Conservation (phyloP, 2,113 vertebrate genomes). For the Setophaga coronata region DNA sequence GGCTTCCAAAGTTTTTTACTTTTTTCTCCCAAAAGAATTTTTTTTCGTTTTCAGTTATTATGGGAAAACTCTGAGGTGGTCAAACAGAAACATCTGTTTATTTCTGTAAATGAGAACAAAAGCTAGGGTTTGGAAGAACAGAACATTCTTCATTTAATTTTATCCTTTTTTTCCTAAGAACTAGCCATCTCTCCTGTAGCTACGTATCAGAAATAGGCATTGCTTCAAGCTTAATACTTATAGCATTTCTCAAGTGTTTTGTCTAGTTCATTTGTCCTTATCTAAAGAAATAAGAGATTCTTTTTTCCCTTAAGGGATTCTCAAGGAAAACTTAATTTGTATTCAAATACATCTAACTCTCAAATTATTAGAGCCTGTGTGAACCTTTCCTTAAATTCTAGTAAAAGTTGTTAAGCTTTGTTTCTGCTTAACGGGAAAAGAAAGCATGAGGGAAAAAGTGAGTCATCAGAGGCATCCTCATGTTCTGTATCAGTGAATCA, state of each 20-base stretch:
- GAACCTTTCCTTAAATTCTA: neutral
- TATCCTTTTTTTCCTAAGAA: neutral
- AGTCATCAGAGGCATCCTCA: neutral
- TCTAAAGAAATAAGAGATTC: neutral
- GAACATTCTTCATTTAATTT: neutral
- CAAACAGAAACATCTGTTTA: neutral
- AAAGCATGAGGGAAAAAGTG: conserved; percentile 10
- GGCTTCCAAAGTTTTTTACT: neutral
- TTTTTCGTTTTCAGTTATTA: neutral
- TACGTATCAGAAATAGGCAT: neutral
- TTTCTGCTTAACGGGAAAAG: neutral
- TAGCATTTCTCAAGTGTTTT: neutral
- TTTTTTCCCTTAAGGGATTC: neutral
- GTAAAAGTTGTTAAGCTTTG: neutral
- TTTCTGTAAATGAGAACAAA: neutral
- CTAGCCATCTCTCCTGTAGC: neutral
- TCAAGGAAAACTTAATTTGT: neutral
- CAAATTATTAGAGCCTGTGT: neutral
- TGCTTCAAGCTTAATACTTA: neutral
- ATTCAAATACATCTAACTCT: neutral
- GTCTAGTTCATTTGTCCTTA: neutral
- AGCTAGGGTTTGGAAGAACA: neutral
- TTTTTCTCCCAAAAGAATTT: neutral
- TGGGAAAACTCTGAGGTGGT: neutral
- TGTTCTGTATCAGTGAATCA: conserved; percentile 33